Evolutionary conservation across 2,888 invertebrate genomes (phyloP).

Genomic region (Lycaena phlaeas): DNA sequence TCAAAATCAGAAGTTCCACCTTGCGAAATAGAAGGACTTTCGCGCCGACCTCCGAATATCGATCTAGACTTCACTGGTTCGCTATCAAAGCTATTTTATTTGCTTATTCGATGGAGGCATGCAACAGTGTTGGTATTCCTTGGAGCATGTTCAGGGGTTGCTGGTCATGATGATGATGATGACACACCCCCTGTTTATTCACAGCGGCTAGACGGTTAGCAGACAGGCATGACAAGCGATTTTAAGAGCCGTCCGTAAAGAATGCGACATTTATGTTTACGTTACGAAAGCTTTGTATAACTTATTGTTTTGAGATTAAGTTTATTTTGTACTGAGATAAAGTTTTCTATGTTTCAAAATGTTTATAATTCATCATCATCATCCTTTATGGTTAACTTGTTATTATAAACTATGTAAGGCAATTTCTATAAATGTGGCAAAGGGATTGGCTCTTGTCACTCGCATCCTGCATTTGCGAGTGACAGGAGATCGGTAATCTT

Average conservation of each 20-base stretch:
- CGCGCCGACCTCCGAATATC: conserved; percentile 50
- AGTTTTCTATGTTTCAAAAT: no score
- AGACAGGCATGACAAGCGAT: background rate
- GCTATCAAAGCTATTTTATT: conserved; percentile 8
- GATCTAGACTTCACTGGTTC: conserved; percentile 23
- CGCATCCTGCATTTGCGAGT: no score
- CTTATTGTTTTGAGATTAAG: background rate
- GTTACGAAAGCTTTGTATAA: background rate
- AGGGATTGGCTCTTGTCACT: no score
- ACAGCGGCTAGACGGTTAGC: conserved; percentile 4
- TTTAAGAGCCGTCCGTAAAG: background rate
- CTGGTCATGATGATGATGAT: no score
- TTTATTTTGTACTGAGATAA: no score
- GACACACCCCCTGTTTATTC: background rate
- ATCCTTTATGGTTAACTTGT: background rate
- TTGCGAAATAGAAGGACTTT: conserved; percentile 51
- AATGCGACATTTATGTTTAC: conserved; percentile 1
- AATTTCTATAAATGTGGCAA: background rate
- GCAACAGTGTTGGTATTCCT: background rate
- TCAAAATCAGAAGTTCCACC: conserved; percentile 47
- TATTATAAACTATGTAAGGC: background rate
- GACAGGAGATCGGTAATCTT: no score
- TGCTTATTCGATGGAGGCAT: no score
- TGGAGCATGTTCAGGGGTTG: background rate
- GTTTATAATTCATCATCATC: no score